Evolutionary conservation across 1,140 invertebrate genomes (phyloP).

Genomic region (Anagrus nilaparvatae): DNA sequence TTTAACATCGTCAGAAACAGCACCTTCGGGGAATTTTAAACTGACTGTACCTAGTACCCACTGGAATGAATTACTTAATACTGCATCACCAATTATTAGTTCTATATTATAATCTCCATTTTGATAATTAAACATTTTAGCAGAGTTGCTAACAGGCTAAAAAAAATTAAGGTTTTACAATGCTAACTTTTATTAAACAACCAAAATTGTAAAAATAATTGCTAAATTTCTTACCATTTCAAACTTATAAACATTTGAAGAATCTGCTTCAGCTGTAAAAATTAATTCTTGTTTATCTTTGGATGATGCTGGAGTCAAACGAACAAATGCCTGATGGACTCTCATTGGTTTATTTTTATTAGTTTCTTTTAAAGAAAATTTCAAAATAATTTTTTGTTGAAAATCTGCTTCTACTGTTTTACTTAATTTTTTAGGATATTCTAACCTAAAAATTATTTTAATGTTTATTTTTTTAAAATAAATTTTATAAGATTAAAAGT

Average conservation of each 20-base stretch:
- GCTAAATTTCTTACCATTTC: conserved; percentile 59
- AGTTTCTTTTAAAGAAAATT: conserved; percentile 71
- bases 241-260: conserved; percentile 75
- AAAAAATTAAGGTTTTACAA: conserved; percentile 21
- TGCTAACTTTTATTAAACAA: not conserved
- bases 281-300: conserved; percentile 74
- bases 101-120: conserved; percentile 76
- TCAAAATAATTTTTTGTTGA: conserved; percentile 79
- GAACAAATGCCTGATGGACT: conserved; percentile 89
- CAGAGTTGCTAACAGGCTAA: conserved; percentile 69
- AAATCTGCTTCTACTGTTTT: conserved; percentile 69
- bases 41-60: conserved; percentile 74
- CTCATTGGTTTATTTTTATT: conserved; percentile 54
- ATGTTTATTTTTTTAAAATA: not conserved
- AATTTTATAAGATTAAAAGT: conserved; percentile 4
- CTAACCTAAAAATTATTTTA: conserved; percentile 44
- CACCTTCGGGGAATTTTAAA: conserved; percentile 56
- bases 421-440: conserved; percentile 59
- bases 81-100: conserved; percentile 82
- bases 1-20: conserved; percentile 29
- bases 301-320: conserved; percentile 47
- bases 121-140: conserved; percentile 67
- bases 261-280: conserved; percentile 87
- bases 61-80: conserved; percentile 78
- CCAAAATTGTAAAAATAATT: conserved; percentile 3